phyloP scores from a whole-genome alignment of 2,113 vertebrate genomes.

The Edolisoma coerulescens region DNA sequence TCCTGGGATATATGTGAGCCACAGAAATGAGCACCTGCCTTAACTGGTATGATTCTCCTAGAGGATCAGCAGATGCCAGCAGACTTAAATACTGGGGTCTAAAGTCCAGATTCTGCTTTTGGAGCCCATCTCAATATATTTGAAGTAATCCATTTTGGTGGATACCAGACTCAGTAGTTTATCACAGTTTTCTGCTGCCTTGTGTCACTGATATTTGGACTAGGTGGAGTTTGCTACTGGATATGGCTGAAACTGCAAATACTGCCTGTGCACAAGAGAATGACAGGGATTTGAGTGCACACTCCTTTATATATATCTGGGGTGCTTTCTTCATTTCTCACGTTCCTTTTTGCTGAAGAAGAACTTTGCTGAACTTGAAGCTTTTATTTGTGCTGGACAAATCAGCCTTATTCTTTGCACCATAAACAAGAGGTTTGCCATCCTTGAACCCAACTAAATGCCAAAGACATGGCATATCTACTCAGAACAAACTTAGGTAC shows the following conservation, averaged over 20 bases:
- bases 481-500: not conserved
- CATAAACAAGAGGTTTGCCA: not conserved
- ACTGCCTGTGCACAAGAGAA: not conserved
- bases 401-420: not conserved
- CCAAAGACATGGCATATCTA: not conserved
- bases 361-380: not conserved
- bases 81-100: not conserved
- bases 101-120: not conserved
- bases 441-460: not conserved
- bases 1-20: not conserved
- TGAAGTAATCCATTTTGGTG: not conserved
- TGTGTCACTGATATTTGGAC: not conserved
- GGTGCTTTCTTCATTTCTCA: not conserved
- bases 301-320: not conserved
- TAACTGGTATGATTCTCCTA: not conserved
- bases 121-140: not conserved
- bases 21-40: not conserved
- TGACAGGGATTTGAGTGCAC: not conserved
- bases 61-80: not conserved
- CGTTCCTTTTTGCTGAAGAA: not conserved
- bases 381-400: not conserved
- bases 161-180: not conserved
- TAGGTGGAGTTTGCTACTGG: not conserved
- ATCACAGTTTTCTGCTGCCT: not conserved
- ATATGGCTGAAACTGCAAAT: not conserved